Conservation (phyloP, 2,888 invertebrate genomes). For the Lottia scabra region DNA sequence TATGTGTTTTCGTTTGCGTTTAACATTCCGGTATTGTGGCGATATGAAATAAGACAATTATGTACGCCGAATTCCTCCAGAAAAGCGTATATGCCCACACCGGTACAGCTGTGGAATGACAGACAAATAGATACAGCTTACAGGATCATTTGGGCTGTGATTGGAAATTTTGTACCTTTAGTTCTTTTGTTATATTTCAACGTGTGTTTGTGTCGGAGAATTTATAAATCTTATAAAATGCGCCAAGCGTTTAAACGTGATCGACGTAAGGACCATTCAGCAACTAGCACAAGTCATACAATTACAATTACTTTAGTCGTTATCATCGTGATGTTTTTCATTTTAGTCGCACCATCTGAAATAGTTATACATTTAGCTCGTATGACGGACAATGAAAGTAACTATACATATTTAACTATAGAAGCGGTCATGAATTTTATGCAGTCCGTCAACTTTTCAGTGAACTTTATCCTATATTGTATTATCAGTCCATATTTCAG, state of each 20-base stretch:
- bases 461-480: conserved; percentile 84
- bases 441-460: conserved; percentile 82
- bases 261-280: conserved; percentile 21
- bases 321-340: conserved; percentile 64
- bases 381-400: conserved; percentile 45
- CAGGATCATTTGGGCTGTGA: conserved; percentile 54
- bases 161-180: conserved; percentile 60
- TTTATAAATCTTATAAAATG: conserved; percentile 57
- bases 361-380: conserved; percentile 53
- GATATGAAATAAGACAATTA: conserved; percentile 40
- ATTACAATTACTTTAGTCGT: conserved; percentile 63
- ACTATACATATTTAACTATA: conserved; percentile 55
- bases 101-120: conserved; percentile 41
- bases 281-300: conserved; percentile 53
- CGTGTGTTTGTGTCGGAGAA: conserved; percentile 58
- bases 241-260: conserved; percentile 45
- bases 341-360: conserved; percentile 65
- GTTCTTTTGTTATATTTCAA: conserved; percentile 61
- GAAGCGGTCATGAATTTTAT: conserved; percentile 76
- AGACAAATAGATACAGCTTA: conserved; percentile 50
- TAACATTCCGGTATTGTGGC: conserved; percentile 75
- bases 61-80: conserved; percentile 15
- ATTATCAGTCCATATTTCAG: conserved; percentile 83
- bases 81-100: conserved; percentile 23
- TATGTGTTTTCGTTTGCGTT: conserved; percentile 77